phyloP scores from a whole-genome alignment of 2,113 vertebrate species.

The Rhea pennata region DNA sequence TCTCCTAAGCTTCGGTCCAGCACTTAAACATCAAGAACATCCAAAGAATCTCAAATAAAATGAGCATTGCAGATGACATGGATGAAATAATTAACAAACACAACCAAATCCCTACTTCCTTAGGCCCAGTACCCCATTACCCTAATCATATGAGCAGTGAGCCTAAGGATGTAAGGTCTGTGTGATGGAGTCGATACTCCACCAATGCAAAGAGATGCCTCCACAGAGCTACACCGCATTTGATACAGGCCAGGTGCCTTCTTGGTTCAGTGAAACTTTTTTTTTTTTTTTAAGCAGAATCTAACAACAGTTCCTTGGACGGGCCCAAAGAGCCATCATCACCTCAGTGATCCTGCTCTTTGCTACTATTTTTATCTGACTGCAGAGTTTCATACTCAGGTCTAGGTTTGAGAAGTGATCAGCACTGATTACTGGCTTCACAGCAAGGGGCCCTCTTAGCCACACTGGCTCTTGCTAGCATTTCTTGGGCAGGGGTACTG shows the following conservation, averaged over 20 bases:
- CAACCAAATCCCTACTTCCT: neutral
- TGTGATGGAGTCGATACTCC: neutral
- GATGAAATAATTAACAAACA: neutral
- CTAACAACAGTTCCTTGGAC: conserved; percentile 53
- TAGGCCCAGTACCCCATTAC: neutral
- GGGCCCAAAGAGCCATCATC: conserved; percentile 50
- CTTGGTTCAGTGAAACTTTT: neutral
- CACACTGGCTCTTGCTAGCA: neutral
- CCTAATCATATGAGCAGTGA: neutral
- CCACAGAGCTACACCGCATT: neutral
- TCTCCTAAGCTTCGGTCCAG: neutral
- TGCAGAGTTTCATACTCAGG: neutral
- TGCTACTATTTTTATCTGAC: conserved; percentile 65
- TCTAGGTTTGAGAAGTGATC: neutral
- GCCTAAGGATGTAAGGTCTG: neutral
- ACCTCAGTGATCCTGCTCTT: neutral
- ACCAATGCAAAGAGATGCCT: neutral
- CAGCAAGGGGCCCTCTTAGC: neutral
- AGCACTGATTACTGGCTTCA: conserved; percentile 12
- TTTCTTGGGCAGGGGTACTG: conserved; percentile 8
- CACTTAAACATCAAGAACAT: neutral
- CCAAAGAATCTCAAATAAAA: neutral
- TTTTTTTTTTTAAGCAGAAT: neutral
- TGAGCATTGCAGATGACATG: neutral
- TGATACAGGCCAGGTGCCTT: neutral